Evolutionary conservation across 2,113 vertebrate genomes (phyloP).

Genomic region (Oncorhynchus gorbuscha): DNA sequence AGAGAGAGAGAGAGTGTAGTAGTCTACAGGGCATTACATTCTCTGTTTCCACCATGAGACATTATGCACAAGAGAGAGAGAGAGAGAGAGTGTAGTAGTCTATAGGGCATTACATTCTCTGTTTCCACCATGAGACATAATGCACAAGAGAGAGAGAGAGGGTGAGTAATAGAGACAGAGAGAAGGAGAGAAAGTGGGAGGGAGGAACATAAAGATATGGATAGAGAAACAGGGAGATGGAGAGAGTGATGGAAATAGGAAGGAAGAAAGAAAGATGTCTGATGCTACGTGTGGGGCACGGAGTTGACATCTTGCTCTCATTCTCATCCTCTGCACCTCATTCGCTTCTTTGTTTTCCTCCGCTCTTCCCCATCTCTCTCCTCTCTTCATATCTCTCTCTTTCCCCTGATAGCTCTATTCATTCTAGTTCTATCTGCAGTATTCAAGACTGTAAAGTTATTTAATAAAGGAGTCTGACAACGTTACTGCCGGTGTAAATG

Average conservation of each 20-base stretch:
- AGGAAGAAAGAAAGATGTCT: not conserved
- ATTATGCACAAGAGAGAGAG: constrained; percentile 25
- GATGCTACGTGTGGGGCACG: not conserved
- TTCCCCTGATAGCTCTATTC: not conserved
- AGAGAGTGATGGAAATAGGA: not conserved
- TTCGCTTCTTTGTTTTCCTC: not conserved
- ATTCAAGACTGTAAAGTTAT: too few relatives aligned
- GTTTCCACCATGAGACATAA: constrained; percentile 33
- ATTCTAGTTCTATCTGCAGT: not conserved
- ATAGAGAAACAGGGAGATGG: not conserved
- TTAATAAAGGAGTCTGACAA: too few relatives aligned
- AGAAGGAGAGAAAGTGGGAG: not conserved
- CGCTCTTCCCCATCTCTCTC: too few relatives aligned
- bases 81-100: not conserved
- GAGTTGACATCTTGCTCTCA: not conserved
- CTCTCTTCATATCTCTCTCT: not conserved
- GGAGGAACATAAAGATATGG: not conserved
- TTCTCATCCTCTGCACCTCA: not conserved
- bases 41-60: constrained; percentile 25
- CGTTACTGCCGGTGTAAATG: too few relatives aligned
- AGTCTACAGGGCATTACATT: not conserved
- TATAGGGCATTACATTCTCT: not conserved
- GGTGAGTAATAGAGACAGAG: not conserved
- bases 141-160: constrained; percentile 12
- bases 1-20: not conserved